Percentiles rank a stretch among this genome's conserved stretches.
Evolutionary conservation across 2,888 invertebrate genomes (phyloP).

Genomic region (Lomographa bimaculata): DNA sequence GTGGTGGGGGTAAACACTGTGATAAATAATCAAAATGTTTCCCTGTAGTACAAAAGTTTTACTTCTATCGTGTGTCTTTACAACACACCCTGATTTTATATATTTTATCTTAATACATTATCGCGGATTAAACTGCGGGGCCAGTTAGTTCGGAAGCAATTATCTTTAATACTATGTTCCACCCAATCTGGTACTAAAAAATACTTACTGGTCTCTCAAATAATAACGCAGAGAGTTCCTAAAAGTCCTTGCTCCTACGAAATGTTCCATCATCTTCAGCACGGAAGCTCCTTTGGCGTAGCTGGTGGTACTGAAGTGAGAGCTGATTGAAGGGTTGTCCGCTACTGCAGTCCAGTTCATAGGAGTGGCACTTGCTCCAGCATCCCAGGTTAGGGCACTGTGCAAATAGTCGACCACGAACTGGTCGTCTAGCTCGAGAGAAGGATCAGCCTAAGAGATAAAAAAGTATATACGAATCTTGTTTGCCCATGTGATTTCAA

Average conservation of each 20-base stretch:
- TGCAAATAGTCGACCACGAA: conserved; percentile 89
- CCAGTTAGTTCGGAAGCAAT: too few species aligned
- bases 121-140: too few species aligned
- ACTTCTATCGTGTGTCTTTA: too few species aligned
- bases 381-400: conserved; percentile 84
- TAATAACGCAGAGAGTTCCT: conserved; percentile 82
- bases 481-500: too few species aligned
- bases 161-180: too few species aligned
- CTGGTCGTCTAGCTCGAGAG: conserved; percentile 76
- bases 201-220: conserved; percentile 80
- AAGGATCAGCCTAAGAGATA: conserved; percentile 55
- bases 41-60: too few species aligned
- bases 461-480: background rate
- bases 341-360: conserved; percentile 82
- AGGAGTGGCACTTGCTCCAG: conserved; percentile 61
- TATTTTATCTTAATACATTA: too few species aligned
- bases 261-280: conserved; percentile 86
- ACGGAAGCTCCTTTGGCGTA: conserved; percentile 87
- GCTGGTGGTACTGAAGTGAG: conserved; percentile 86
- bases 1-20: too few species aligned
- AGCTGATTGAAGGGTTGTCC: conserved; percentile 73
- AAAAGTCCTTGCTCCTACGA: conserved; percentile 82
- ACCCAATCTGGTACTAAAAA: too few species aligned
- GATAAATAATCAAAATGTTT: too few species aligned
- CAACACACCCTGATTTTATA: too few species aligned